These are phyloP conservation scores for Pygmarrhopalites habei DNA, from an alignment of 1,140 invertebrate genomes.

Conservation along the genomic window DNA sequence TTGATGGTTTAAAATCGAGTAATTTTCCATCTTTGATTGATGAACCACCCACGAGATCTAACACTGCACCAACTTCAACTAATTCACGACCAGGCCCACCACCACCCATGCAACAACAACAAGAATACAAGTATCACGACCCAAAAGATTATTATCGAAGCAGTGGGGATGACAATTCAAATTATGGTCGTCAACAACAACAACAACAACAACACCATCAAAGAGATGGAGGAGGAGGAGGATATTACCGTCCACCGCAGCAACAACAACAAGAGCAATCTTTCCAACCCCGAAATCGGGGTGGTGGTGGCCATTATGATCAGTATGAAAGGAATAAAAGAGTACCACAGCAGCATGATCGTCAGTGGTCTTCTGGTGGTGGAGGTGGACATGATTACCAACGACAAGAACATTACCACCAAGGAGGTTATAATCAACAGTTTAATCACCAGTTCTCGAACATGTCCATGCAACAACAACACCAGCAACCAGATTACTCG, in stretches of 20 bases:
- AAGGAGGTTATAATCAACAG: not conserved
- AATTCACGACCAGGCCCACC: too few relatives aligned
- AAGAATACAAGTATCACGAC: not conserved
- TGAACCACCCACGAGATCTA: constrained; percentile 5
- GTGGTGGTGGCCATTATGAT: not conserved
- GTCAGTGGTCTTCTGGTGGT: not conserved
- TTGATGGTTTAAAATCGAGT: not conserved
- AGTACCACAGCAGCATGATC: not conserved
- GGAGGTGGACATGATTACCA: too few relatives aligned
- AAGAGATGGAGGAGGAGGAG: not conserved
- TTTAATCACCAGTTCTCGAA: not conserved
- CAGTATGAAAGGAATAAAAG: not conserved
- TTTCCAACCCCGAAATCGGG: not conserved
- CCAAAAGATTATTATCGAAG: too few relatives aligned
- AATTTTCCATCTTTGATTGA: constrained; percentile 3
- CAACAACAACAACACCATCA: not conserved
- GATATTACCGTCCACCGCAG: not conserved
- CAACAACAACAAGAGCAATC: constrained; percentile 3
- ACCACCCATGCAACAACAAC: not conserved
- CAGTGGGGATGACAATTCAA: too few relatives aligned
- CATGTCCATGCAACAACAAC: constrained; percentile 2
- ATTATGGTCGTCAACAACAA: not conserved
- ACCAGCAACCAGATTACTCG: not conserved
- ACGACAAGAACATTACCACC: not conserved
- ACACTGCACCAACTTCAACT: too few relatives aligned